Base-by-base conservation (phyloP, 2,113 vertebrate genomes). In the Oxyura jamaicensis region DNA sequence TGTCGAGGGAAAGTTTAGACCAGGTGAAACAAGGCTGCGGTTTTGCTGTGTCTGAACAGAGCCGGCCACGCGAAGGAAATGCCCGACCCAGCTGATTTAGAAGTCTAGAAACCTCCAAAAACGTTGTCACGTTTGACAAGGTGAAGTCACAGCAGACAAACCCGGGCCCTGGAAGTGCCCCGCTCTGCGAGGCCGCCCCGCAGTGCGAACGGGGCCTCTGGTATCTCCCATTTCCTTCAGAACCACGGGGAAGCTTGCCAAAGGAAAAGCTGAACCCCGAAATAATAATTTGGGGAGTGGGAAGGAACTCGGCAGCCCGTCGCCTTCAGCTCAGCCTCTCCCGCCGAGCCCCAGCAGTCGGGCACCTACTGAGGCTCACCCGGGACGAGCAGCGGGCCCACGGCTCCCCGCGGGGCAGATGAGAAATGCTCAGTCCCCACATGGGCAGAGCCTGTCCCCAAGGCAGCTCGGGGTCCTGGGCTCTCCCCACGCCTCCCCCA, bases 391-490 rank as follows among this genome's bases (percentile, higher is more conserved):
- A 2, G 85, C 58, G 11, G 53, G 68, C 25, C 3, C 58, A 48
- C 0, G 0, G 2, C 0, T 12, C 35, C 44, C 50, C 18, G 1
- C 0, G 5, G 56, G 8, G 23, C 0, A 6, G 31, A 14, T 1
- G 79, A 50, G 28, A 73, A 69, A 44, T 0, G 3, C 60, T 36
- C 4, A 1, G 10, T 13, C 48, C 86, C 10, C 59, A 39, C 23
- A 46, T 6, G 6, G 50, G 50, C 50, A 25, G 23, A 52, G 50
- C 23, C 48, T 8, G 50, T 52, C 60, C 66, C 42, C 1, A 2
- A 55, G 26, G 23, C 36, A 39, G 15, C 10, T 8, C 25, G 8
- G 60, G 21, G 2, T 1, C 4, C 2, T 4, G 44, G 36, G n/a
- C 28, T 66, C 44, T 6, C 3, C 20, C n/a, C 36, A 55, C 15